Evolutionary conservation across 2,113 vertebrate genomes (phyloP).

Genomic region (Notiomystis cincta): DNA sequence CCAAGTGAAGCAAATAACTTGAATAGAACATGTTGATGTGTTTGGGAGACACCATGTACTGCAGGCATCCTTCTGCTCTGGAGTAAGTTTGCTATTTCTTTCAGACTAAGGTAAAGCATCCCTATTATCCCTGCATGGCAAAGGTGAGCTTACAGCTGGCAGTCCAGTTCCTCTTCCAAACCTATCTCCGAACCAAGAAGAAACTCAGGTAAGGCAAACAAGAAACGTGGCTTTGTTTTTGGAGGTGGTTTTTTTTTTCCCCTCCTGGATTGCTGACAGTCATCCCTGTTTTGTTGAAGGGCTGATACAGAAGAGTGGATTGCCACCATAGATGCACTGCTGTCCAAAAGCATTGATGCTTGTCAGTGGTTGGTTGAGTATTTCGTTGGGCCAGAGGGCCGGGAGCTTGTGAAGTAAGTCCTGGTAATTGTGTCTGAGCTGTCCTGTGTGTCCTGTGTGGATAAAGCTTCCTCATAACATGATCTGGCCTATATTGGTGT

Average conservation of each 20-base stretch:
- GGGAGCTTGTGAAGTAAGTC: slow-evolving; percentile 92
- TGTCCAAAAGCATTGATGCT: slow-evolving; percentile 92
- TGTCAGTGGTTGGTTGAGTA: slow-evolving; percentile 97
- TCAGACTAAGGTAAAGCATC: slow-evolving; percentile 96
- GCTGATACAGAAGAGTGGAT: slow-evolving; percentile 98
- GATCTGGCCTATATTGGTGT: neutral
- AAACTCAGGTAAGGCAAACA: slow-evolving; percentile 85
- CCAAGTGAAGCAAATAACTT: neutral
- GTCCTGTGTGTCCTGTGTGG: neutral
- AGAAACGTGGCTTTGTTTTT: neutral
- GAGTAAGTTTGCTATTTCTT: neutral
- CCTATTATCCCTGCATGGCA: slow-evolving; percentile 93
- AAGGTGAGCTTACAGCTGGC: slow-evolving; percentile 93
- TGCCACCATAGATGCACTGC: slow-evolving; percentile 90
- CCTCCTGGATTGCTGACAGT: neutral
- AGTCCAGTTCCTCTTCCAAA: slow-evolving; percentile 95
- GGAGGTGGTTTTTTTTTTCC: neutral
- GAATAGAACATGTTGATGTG: neutral
- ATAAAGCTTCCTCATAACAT: neutral
- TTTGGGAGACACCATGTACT: neutral
- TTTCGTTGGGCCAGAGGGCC: slow-evolving; percentile 87
- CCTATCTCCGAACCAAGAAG: slow-evolving; percentile 96
- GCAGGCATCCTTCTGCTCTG: neutral
- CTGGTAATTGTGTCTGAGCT: neutral
- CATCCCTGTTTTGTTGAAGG: slow-evolving; percentile 68